Evolutionary conservation across 2,888 invertebrate species (phyloP).

Genomic region (Tigriopus californicus): DNA sequence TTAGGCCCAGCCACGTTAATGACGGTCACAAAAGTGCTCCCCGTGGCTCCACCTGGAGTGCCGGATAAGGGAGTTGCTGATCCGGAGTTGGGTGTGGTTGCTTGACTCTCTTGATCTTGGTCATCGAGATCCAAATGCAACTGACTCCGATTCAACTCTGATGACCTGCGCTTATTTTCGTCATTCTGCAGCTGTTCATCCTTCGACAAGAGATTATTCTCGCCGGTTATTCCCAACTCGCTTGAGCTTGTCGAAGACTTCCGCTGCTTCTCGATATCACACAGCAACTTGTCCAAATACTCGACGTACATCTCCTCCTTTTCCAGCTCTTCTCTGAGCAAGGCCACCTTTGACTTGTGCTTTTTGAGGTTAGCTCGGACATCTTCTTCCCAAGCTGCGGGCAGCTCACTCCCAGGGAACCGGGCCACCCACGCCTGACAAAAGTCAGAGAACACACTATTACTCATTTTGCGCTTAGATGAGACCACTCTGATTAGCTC

Average conservation of each 20-base stretch:
- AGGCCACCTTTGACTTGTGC: conserved; percentile 65
- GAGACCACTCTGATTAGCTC: no score
- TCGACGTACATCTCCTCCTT: conserved; percentile 79
- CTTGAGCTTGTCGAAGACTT: neutral
- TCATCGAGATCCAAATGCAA: neutral
- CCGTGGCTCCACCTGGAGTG: no score
- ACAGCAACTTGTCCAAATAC: conserved; percentile 61
- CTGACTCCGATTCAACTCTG: no score
- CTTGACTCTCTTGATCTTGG: no score
- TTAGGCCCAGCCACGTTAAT: conserved; percentile 19
- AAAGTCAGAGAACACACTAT: conserved; percentile 69
- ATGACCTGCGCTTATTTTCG: no score
- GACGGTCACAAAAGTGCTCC: conserved; percentile 20
- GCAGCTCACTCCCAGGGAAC: conserved; percentile 72
- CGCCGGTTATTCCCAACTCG: no score
- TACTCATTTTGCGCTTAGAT: neutral
- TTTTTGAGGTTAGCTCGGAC: conserved; percentile 71
- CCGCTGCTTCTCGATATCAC: conserved; percentile 65
- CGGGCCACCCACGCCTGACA: conserved; percentile 77
- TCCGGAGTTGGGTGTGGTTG: no score
- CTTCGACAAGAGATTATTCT: no score
- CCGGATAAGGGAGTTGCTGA: no score
- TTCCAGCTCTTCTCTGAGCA: conserved; percentile 53
- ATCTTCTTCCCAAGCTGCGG: conserved; percentile 82
- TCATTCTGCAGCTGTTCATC: no score